Percentiles rank a stretch among this genome's conserved stretches.
Evolutionary conservation across 2,888 invertebrate genomes (phyloP).

Genomic region (Desoria tigrina): DNA sequence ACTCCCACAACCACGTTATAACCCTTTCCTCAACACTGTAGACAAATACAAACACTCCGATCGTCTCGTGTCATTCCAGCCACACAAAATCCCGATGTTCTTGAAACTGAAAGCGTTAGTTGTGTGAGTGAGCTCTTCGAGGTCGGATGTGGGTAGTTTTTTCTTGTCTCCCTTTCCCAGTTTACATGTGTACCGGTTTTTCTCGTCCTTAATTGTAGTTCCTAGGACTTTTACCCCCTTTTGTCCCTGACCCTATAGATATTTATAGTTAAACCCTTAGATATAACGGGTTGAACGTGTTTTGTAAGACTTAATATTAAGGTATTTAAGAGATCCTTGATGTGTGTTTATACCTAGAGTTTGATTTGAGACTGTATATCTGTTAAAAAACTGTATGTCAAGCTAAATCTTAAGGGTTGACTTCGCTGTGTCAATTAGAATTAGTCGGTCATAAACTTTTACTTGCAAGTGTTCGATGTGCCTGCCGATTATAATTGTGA

Average conservation of each 20-base stretch:
- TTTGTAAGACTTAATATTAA: not conserved
- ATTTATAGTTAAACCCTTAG: not conserved
- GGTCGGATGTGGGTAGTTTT: slow-evolving; percentile 42
- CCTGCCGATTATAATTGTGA: too few species aligned
- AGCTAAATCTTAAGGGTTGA: too few species aligned
- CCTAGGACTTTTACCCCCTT: slow-evolving; percentile 22
- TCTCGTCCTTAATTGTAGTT: slow-evolving; percentile 13
- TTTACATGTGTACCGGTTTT: slow-evolving; percentile 29
- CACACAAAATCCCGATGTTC: not conserved
- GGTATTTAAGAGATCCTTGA: too few species aligned
- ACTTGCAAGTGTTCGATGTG: too few species aligned
- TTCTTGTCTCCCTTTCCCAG: slow-evolving; percentile 35
- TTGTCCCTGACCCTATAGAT: not conserved
- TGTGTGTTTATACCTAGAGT: too few species aligned
- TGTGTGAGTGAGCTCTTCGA: slow-evolving; percentile 43
- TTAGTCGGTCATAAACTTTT: too few species aligned
- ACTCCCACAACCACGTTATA: not conserved
- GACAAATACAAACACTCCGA: not conserved
- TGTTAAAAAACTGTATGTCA: too few species aligned
- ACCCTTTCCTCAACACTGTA: not conserved
- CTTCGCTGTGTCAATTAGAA: too few species aligned
- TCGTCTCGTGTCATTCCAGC: not conserved
- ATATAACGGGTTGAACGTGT: not conserved
- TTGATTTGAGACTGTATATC: too few species aligned
- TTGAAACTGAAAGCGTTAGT: slow-evolving; percentile 27